These are phyloP conservation scores for Panulirus ornatus DNA, from an alignment of 1,140 invertebrate genomes.

Conservation along the genomic window DNA sequence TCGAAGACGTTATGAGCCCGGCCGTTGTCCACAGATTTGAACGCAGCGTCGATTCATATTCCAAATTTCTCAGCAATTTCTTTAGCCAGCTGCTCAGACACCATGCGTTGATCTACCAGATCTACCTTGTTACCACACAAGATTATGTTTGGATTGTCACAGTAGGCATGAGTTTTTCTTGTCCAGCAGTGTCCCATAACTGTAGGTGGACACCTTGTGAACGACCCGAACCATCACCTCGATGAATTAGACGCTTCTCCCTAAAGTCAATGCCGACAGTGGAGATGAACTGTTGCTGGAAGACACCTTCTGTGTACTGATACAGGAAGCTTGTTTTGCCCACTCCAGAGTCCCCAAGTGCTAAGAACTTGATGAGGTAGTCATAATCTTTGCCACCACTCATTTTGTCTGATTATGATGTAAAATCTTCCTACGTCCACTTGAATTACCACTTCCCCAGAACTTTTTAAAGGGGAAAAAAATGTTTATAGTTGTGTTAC, in stretches of 20 bases:
- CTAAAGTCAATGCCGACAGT: constrained; percentile 99
- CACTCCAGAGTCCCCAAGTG: constrained; percentile 95
- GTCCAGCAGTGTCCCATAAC: constrained; percentile 97
- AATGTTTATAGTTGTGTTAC: no score
- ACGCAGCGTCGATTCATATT: no score
- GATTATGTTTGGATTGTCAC: constrained; percentile 96
- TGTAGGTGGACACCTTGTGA: constrained; percentile 94
- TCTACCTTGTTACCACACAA: constrained; percentile 97
- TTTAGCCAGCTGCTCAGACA: constrained; percentile 88
- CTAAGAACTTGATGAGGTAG: constrained; percentile 97
- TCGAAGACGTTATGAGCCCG: no score
- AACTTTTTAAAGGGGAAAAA: no score
- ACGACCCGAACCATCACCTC: constrained; percentile 81
- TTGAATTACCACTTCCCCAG: no score
- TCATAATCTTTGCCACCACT: constrained; percentile 87
- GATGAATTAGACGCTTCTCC: constrained; percentile 94
- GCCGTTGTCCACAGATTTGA: no score
- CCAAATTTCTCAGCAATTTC: constrained; percentile 91
- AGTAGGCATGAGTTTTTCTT: constrained; percentile 96
- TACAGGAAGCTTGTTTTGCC: constrained; percentile 96
- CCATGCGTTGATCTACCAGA: constrained; percentile 87
- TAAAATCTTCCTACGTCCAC: no score
- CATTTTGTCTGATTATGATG: no score
- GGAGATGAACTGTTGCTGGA: constrained; percentile 95
- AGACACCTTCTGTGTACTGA: constrained; percentile 96